Evolutionary conservation across 2,113 vertebrate species (phyloP), one percentile per base, ranked within the genome.

Genomic region (Platysternon megacephalum): DNA sequence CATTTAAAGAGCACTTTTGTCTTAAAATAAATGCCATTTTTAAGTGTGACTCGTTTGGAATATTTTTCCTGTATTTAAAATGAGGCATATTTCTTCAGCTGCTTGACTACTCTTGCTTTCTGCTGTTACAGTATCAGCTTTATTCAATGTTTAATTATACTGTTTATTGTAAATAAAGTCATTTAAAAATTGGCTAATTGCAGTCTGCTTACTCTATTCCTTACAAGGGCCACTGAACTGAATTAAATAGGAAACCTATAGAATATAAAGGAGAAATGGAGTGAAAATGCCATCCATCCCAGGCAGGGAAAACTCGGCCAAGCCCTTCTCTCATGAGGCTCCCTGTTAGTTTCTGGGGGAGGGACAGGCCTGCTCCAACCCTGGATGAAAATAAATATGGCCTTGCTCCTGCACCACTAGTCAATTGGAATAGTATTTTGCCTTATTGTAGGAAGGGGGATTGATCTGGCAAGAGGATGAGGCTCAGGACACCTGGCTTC

Each of bases 151-250:
- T 93, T 88, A 93, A 93, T 93, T 93, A 93, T 89, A 72, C 81
- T 89, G 87, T 82, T 88, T 93, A 82, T 89, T 93, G 82, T 93
- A 86, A 93, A 93, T 93, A 93, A 93, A 93, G 91, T 93, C 91
- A 93, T 93, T 89, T 93, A 89, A 93, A 78, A 89, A 85, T 85
- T 85, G 87, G 81, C n/a, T 46, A 39, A 17, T 39, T 68, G 35
- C 35, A 39, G 65, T 19, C 17, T n/a, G 17, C 10, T 72, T 39
- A 22, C 21, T 39, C 65, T 39, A 11, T 22, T 21, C n/a, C 19
- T 39, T 39, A 39, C n/a, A 22, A 72, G n/a, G 35, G 65, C n/a
- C 19, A 39, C 17, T 72, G 65, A n/a, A 39, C 5, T 78, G 42
- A 44, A 78, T 78, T 13, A 78, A 78, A 46, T 5, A 6, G 26